A percentile compares a stretch with the other conserved stretches of the same genome.
phyloP scores from a whole-genome alignment of 2,888 invertebrate genomes.

The Xestia rhomboidea region DNA sequence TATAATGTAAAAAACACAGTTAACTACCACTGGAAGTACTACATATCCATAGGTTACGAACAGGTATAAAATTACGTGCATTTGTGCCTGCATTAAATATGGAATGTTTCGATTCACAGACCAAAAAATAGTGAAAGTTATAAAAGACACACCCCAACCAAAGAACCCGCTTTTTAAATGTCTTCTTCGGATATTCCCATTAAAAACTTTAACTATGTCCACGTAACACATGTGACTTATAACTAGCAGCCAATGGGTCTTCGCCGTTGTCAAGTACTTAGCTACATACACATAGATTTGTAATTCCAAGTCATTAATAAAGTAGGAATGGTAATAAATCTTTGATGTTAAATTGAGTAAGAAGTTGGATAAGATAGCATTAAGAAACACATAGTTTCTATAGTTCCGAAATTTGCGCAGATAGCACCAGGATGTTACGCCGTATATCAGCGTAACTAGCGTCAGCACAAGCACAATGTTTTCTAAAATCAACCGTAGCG shows the following conservation, averaged over 20 bases:
- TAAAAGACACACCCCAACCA: slow-evolving; percentile 9
- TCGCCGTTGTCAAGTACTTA: neutral
- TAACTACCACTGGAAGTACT: neutral
- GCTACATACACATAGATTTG: too few relatives aligned
- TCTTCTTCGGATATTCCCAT: neutral
- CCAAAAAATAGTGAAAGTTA: neutral
- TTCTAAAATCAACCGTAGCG: too few relatives aligned
- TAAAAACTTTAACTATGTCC: slow-evolving; percentile 1
- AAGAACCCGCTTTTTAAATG: neutral
- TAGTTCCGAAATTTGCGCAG: neutral
- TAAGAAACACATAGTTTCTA: slow-evolving; percentile 1
- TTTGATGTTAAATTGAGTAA: neutral
- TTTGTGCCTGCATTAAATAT: too few relatives aligned
- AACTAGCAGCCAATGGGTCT: slow-evolving; percentile 2
- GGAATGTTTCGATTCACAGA: too few relatives aligned
- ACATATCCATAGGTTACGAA: too few relatives aligned
- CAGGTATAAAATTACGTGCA: too few relatives aligned
- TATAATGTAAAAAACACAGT: neutral
- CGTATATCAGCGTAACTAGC: neutral
- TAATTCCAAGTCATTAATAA: too few relatives aligned
- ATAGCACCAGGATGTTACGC: neutral
- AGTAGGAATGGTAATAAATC: too few relatives aligned
- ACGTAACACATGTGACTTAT: slow-evolving; percentile 10
- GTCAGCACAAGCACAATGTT: neutral
- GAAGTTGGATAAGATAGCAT: neutral